Conservation (phyloP, 2,113 vertebrate genomes). For the Tetrax tetrax region DNA sequence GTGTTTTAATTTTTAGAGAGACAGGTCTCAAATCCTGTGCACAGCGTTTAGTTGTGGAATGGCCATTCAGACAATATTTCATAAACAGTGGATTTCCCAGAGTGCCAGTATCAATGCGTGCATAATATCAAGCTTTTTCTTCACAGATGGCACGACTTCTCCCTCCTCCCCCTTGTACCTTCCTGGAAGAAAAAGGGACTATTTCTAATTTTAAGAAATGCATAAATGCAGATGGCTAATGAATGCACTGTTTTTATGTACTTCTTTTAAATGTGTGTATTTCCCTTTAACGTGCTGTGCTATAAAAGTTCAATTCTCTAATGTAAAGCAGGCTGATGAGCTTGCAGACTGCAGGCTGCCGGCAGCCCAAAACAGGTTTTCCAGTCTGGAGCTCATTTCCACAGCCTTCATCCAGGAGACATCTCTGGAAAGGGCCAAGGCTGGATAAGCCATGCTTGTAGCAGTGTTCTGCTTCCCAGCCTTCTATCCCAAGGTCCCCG, state of each 20-base stretch:
- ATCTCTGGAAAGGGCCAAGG: not conserved
- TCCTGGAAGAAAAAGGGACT: not conserved
- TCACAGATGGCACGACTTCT: not conserved
- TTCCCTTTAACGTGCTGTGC: not conserved
- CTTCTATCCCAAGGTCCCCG: not conserved
- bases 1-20: not conserved
- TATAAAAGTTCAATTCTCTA: not conserved
- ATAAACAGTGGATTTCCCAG: not conserved
- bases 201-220: not conserved
- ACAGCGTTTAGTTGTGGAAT: not conserved
- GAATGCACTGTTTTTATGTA: not conserved
- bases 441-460: not conserved
- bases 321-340: not conserved
- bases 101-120: not conserved
- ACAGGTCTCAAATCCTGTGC: not conserved
- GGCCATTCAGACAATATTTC: not conserved
- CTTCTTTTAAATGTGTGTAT: not conserved
- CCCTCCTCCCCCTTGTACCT: not conserved
- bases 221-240: not conserved
- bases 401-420: not conserved
- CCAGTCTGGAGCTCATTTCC: not conserved
- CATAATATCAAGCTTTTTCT: not conserved
- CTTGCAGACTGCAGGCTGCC: not conserved
- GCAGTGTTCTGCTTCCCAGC: fast-evolving
- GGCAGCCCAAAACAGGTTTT: not conserved